Percentiles rank a stretch among this genome's conserved stretches.
These are phyloP conservation scores for Cerastis leucographa DNA, from an alignment of 2,888 invertebrate species.

Conservation along the genomic window DNA sequence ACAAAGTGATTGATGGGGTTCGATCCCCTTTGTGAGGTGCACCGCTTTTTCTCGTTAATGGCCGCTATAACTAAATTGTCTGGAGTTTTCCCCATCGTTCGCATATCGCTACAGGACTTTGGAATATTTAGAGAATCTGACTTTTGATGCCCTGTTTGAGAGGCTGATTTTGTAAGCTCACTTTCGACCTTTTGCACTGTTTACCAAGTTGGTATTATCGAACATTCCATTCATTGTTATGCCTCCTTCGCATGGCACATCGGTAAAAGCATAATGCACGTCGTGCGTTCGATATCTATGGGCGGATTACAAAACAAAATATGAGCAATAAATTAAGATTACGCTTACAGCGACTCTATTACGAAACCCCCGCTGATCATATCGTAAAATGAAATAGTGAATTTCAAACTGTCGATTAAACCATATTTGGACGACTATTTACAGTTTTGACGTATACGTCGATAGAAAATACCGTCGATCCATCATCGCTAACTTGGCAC, in stretches of 20 bases:
- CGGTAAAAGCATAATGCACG: conserved; percentile 49
- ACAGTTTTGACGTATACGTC: conserved; percentile 21
- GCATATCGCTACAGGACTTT: conserved; percentile 19
- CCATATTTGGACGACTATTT: conserved; percentile 23
- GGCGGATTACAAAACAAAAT: conserved; percentile 45
- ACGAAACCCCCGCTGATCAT: conserved; percentile 38
- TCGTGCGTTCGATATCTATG: conserved; percentile 39
- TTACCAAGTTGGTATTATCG: conserved; percentile 32
- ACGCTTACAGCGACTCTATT: conserved; percentile 42
- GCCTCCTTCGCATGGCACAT: conserved; percentile 16
- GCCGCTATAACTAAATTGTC: conserved; percentile 41
- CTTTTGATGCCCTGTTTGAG: conserved; percentile 15
- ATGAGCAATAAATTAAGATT: conserved; percentile 42
- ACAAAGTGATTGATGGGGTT: conserved; percentile 74
- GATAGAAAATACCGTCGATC: conserved; percentile 47
- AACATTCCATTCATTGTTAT: conserved; percentile 36
- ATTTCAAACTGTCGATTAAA: conserved; percentile 21
- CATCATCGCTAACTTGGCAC: conserved; percentile 46
- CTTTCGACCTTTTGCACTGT: conserved; percentile 24
- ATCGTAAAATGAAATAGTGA: conserved; percentile 42
- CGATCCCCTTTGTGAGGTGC: conserved; percentile 59
- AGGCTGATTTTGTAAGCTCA: conserved; percentile 11
- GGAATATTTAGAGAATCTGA: background rate
- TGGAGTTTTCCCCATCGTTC: conserved; percentile 25
- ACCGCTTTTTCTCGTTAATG: conserved; percentile 49